Evolutionary conservation across 2,797 vertebrate species (phyloP), one percentile per base, ranked within the genome.

Genomic region (Adelosebastes latens): DNA sequence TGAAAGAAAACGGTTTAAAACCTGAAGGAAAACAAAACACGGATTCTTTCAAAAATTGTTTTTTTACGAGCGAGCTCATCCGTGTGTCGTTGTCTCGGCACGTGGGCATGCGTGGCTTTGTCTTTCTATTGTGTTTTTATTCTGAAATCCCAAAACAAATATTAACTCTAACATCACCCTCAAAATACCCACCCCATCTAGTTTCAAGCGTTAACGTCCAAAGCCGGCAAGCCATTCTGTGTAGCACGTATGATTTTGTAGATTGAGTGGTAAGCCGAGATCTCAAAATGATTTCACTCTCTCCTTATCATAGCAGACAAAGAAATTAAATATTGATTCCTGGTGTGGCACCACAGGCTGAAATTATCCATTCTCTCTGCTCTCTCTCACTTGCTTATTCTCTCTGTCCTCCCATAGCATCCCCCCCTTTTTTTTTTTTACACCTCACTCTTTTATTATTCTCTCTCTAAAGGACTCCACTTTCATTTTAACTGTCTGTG

Each of bases 321-420:
- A 95, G 90, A 94, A 95, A 95, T 95, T 87, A 95, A 95, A 95
- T 96, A 96, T 95, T 94, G 94, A 95, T 95, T 93, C 84, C 77
- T 25, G 62, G 83, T 86, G 87, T 77, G 77, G 81, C 81, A 89
- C 79, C 81, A 81, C 79, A 83, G 84, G 80, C 88, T 84, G 81
- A 81, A 91, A 93, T 94, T 83, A 92, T 72, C 88, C 71, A 87
- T 92, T 88, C 82, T 89, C 80, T 92, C 76, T 87, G 73, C 84
- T 84, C 77, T 46, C 61, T 25, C 60, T 75, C 83, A 75, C 82
- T 80, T 86, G 55, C 83, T 86, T 77, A 81, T 89, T 86, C 76
- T 71, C 65, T 79, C 53, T 63, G 32, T 67, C 80, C 46, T 80
- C 59, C 62, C 36, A 63, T 69, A 76, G 52, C 52, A 68, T 59